A percentile compares a stretch with the other conserved stretches of the same genome.
Conservation (phyloP, 2,113 vertebrate genomes). For the Geococcyx californianus region DNA sequence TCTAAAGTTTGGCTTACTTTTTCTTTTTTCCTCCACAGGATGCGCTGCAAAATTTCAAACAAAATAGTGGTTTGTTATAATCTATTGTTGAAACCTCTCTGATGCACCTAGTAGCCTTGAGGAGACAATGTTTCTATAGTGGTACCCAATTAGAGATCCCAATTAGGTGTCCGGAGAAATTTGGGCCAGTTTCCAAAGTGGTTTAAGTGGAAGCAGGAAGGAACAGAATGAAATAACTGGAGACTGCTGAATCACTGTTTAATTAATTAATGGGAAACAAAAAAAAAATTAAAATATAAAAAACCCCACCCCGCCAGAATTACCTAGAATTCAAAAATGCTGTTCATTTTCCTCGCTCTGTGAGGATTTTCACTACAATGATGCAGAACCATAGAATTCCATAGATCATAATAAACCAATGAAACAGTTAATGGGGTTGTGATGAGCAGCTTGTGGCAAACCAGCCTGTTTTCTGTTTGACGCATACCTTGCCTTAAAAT, state of each 20-base stretch:
- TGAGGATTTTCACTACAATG: not conserved
- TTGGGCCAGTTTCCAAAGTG: not conserved
- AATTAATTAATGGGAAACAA: not conserved
- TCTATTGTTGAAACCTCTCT: not conserved
- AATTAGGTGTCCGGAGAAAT: not conserved
- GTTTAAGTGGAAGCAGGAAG: not conserved
- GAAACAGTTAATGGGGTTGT: not conserved
- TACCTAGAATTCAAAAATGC: not conserved
- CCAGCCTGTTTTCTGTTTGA: not conserved
- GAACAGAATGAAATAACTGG: not conserved
- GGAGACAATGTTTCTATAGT: not conserved
- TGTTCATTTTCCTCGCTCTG: not conserved
- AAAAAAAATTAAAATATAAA: not conserved
- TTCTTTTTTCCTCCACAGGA: not conserved
- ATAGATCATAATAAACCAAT: not conserved
- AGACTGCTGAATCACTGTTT: not conserved
- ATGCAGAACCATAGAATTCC: not conserved
- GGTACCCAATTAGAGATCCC: not conserved
- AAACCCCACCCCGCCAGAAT: not conserved
- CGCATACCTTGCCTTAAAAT: not conserved
- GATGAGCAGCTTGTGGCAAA: not conserved
- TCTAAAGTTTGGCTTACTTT: not conserved
- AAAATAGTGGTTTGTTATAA: not conserved
- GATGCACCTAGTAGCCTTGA: not conserved
- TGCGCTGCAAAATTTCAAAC: not conserved